Base-by-base conservation (phyloP, 1,140 invertebrate genomes). In the Cephus cinctus region DNA sequence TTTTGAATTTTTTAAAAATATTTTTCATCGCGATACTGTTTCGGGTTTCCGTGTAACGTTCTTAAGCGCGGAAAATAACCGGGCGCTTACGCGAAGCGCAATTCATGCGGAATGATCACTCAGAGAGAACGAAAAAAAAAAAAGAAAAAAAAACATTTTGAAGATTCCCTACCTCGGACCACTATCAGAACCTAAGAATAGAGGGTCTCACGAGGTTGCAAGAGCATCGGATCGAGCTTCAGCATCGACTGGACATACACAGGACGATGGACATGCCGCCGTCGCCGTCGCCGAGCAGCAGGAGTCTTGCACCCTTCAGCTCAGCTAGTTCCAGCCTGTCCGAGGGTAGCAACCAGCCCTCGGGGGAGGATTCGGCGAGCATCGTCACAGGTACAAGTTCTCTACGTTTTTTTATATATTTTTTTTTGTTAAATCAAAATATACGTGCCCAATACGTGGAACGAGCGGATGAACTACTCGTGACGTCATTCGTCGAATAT, bases 271-370 rank as follows among this genome's bases (percentile, higher is more conserved):
- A 78, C 65, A 79, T 83, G 61, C 84, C 88, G 47, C 85, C 88
- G 41, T 91, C 88, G 50, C 90, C 90, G 25, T 92, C 88, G 76
- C 89, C 89, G 52, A 90, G 89, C 56, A 89, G 91, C 68, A 80
- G 91, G 50, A 87, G 85, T 54, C 78, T 86, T 54, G 81, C 84
- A 30, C 89, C 89, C 43, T 93, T 92, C 81, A 92, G 89, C 64
- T 94, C 90, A 27, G 89, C 89, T 49, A 92, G 89, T 59, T 91
- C 89, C 56, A 90, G 88, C 73, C 80, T 93, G 42, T 89, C 87
- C 57, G 88, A 91, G 70, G 85, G 86, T 61, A 88, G 86, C 70
- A 83, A 83, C 61, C 79, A 82, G 59, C 86, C 85, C 52, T 83
- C 82, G 65, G 85, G 89, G 61, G 88, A 90, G 73, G 89, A 91